Evolutionary conservation across 2,113 vertebrate species (phyloP), one percentile per base, ranked within the genome.

Genomic region (Blennius ocellaris): DNA sequence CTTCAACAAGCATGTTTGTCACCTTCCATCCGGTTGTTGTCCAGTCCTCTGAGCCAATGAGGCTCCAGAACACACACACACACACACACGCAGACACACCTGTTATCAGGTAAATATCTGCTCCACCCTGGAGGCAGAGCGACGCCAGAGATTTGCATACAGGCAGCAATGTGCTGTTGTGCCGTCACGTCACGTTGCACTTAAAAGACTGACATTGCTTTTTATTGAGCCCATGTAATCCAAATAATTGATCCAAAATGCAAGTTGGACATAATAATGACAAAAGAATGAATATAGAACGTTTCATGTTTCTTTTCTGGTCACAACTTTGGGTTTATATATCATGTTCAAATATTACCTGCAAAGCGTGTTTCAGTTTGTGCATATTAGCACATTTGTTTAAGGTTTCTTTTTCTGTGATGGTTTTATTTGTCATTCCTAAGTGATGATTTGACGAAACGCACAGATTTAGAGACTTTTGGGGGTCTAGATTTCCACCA

Each of bases 81-180:
- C 15, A 52, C 5, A 52, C 21, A 58, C 4, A 58, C 5, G 38
- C n/a, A 44, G 43, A 62, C 30, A 61, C 54, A 49, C 58, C 12
- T 39, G 56, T 52, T 57, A 58, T 54, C 6, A 0, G 45, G 14
- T 48, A 5, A 39, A 51, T 11, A 37, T 16, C 49, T 58, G 30
- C 30, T 37, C 55, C 55, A 21, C 15, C 62, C 41, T 8, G 40
- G 2, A 15, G 5, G 17, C 30, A 10, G 63, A 51, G 5, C 2
- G 5, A 14, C 12, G 1, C 43, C 63, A 10, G 54, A 62, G 59
- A 47, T 81, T 87, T 82, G 81, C 85, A 84, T 84, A 55, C 62
- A 51, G 65, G 54, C 16, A 48, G 15, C 10, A 6, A 37, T 14
- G 7, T 58, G 50, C 36, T 48, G 47, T 39, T 30, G 36, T 41